Evolutionary conservation across 2,888 invertebrate species (phyloP).

Genomic region (Lysandra bellargus): DNA sequence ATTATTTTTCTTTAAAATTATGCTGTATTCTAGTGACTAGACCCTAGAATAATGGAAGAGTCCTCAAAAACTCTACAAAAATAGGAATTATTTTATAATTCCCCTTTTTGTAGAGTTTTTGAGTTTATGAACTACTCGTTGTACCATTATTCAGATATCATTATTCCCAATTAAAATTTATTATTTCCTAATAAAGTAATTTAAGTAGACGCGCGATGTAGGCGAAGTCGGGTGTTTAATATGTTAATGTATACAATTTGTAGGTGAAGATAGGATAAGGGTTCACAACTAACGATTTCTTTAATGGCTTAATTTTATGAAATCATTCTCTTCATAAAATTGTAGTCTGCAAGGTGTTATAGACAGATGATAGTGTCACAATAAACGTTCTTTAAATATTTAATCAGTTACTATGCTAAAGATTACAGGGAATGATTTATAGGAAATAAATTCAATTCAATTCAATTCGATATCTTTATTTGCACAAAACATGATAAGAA

Average conservation of each 20-base stretch:
- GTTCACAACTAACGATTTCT: neutral
- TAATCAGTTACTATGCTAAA: no score
- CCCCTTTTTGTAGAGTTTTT: no score
- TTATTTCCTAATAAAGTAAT: slow-evolving; percentile 6
- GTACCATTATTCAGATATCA: neutral
- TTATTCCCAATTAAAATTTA: slow-evolving; percentile 7
- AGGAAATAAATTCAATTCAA: no score
- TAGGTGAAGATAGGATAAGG: slow-evolving; percentile 7
- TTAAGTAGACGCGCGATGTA: slow-evolving; percentile 4
- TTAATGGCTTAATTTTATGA: slow-evolving; percentile 28
- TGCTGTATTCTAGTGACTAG: no score
- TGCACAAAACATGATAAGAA: no score
- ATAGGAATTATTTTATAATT: neutral
- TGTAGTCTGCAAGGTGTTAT: neutral
- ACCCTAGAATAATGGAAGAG: no score
- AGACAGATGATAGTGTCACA: slow-evolving; percentile 3
- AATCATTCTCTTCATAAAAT: slow-evolving; percentile 2
- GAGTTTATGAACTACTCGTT: neutral
- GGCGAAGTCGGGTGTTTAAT: slow-evolving; percentile 7
- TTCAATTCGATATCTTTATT: no score
- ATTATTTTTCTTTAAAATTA: no score
- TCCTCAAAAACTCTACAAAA: neutral
- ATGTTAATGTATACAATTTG: slow-evolving; percentile 25
- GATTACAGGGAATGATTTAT: no score
- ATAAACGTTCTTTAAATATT: neutral